Base-by-base conservation (phyloP, 2,888 invertebrate species). In the Hylaea fasciaria region DNA sequence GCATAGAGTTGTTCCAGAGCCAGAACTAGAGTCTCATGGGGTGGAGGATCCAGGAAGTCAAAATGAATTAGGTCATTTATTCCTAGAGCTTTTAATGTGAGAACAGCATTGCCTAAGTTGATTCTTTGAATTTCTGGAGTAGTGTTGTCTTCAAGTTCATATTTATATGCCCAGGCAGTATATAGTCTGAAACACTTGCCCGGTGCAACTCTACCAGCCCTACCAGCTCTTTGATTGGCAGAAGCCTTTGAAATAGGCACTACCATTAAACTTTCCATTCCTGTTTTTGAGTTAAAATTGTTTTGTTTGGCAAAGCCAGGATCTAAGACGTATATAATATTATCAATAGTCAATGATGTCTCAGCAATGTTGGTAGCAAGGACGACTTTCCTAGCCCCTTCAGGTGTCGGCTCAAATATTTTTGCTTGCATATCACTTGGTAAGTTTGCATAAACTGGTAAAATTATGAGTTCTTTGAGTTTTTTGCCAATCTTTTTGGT, bases 221-320 rank as follows among this genome's bases (percentile, higher is more conserved):
- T 93, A 0, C 98, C 99, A 0, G 99, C 99, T 75, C 99, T 93
- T 89, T 99, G 99, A 92, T 99, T 99, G 0, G 99, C 99, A 44
- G 99, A 99, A 0, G 97, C 97, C 91, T 98, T 98, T 4, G 99
- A 99, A 67, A 99, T 98, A 2, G 99, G 99, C n/a, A 98, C 98
- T 3, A 99, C 98, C 93, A 98, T 97, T 61, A 99, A 93, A 72
- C 98, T 98, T 83, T 99, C 99, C 97, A 99, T 99, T 22, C 99
- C 99, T 0, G 98, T 98, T 71, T 98, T 94, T 0, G 99, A 98
- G 91, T 99, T 97, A 80, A 98, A 99, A 87, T 98, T 98, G 82
- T 99, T 99, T 89, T 99, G 99, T 85, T 99, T 99, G 47, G 98
- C 98, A 91, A 99, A 99, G 0, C 99, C 99, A n/a, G 99, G 98